Evolutionary conservation across 2,797 vertebrate species (phyloP).

Genomic region (Valencia hispanica): DNA sequence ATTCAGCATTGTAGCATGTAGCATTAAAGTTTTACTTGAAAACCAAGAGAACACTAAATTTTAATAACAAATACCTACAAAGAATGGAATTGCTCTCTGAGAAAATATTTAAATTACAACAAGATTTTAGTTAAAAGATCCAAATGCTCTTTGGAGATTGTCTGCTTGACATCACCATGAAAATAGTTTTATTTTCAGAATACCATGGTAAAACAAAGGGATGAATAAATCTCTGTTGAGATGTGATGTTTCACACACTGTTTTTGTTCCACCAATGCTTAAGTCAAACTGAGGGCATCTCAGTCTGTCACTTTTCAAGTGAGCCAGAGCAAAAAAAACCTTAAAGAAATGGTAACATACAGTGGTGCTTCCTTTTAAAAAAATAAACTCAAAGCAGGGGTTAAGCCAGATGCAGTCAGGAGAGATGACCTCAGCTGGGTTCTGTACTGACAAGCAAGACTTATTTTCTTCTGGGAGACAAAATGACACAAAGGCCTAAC

Average conservation of each 20-base stretch:
- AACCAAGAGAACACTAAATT: neutral
- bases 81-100: neutral
- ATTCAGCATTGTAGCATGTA: neutral
- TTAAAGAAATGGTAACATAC: conserved; percentile 29
- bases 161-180: neutral
- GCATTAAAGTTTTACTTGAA: neutral
- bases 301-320: conserved; percentile 73
- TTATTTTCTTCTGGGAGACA: conserved; percentile 32
- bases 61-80: neutral
- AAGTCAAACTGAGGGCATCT: conserved; percentile 68
- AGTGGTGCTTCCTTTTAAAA: conserved; percentile 43
- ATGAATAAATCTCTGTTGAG: neutral
- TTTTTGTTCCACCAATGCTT: conserved; percentile 18
- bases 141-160: neutral
- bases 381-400: conserved; percentile 40
- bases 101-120: neutral
- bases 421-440: conserved; percentile 59
- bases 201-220: neutral
- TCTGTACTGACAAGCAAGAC: conserved; percentile 25
- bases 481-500: conserved; percentile 34
- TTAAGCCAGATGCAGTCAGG: conserved; percentile 62
- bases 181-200: neutral
- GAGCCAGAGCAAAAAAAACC: conserved; percentile 41
- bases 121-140: neutral
- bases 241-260: conserved; percentile 4